Evolutionary conservation across 1,140 invertebrate genomes (phyloP), one percentile per base, ranked within the genome.

Genomic region (Drosophila simulans): DNA sequence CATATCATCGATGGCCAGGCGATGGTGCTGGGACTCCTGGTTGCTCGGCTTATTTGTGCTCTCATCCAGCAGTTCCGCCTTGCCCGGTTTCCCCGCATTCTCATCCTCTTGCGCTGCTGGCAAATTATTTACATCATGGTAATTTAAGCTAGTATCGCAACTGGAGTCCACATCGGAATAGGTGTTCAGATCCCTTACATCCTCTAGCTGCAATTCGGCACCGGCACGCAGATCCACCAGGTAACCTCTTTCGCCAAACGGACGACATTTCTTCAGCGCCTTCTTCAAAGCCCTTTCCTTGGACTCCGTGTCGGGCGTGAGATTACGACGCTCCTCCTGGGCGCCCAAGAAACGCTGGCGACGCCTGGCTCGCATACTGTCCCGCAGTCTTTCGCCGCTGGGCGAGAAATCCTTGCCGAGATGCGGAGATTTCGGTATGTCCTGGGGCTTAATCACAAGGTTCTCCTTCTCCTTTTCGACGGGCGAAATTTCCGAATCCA

Each of bases 371-470:
- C 92, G 74, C 77, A 91, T 90, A 56, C 91, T 92, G 42, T 92
- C 91, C 11, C 92, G 66, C 49, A 92, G 55, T 1, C 92, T 58
- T 27, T 92, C 92, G 8, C 92, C 92, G 27, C 75, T 92, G 1
- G 92, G 91, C 27, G 91, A 92, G 58, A 92, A 92, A 64, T 92
- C 92, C 59, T 92, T 92, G 27, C 90, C 86, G 15, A 92, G 59
- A 68, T 92, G 92, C 12, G 92, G 92, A 0, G 92, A 92, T 40
- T 92, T 92, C 8, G 91, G 90, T 74, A 92, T 92, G n/a, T 91
- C 86, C 20, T 77, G 80, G 27, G 80, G 57, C 27, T 84, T 42
- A 17, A 80, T 80, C 39, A 79, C 69, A 37, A 82, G 56, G 25
- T 80, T 85, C 31, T 91, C 84, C 51, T 65, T 63, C 34, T 65